These are phyloP conservation scores for Zonitis immaculata DNA, from an alignment of 2,888 invertebrate genomes.

Conservation along the genomic window DNA sequence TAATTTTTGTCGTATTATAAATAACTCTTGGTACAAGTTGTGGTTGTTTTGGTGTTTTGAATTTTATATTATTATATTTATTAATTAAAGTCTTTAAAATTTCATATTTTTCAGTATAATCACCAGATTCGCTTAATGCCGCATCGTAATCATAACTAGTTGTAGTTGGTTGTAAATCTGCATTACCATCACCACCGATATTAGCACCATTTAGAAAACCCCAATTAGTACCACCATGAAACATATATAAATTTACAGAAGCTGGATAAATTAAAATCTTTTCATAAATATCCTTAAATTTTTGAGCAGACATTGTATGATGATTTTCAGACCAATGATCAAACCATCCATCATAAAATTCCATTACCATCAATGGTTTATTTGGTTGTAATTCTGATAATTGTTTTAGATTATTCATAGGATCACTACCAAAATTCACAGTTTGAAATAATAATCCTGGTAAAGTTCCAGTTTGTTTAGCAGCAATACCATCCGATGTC, in stretches of 20 bases:
- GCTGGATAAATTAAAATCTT: slow-evolving; percentile 30
- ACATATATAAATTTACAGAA: slow-evolving; percentile 84
- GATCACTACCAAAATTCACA: slow-evolving; percentile 52
- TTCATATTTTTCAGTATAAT: slow-evolving; percentile 71
- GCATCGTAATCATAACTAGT: slow-evolving; percentile 76
- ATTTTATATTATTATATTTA: slow-evolving; percentile 34
- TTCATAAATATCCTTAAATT: slow-evolving; percentile 28
- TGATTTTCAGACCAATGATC: slow-evolving; percentile 52
- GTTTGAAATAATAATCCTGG: slow-evolving; percentile 45
- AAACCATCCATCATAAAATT: slow-evolving; percentile 58
- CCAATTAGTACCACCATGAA: slow-evolving; percentile 83
- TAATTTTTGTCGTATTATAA: slow-evolving; percentile 27
- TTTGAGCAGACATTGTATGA: slow-evolving; percentile 29
- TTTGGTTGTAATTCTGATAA: slow-evolving; percentile 48
- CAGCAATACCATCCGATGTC: slow-evolving; percentile 50
- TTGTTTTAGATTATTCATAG: slow-evolving; percentile 44
- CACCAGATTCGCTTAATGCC: slow-evolving; percentile 83
- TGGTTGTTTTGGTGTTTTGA: slow-evolving; percentile 35
- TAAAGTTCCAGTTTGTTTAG: slow-evolving; percentile 41
- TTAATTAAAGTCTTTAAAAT: slow-evolving; percentile 55
- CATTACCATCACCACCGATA: slow-evolving; percentile 9
- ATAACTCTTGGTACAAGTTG: slow-evolving; percentile 35
- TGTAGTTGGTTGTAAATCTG: slow-evolving; percentile 40
- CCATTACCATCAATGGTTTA: slow-evolving; percentile 54
- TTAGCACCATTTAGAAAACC: slow-evolving; percentile 53